Evolutionary conservation across 2,113 vertebrate genomes (phyloP), one percentile per base, ranked within the genome.

Genomic region (Thalassarche chlororhynchos): DNA sequence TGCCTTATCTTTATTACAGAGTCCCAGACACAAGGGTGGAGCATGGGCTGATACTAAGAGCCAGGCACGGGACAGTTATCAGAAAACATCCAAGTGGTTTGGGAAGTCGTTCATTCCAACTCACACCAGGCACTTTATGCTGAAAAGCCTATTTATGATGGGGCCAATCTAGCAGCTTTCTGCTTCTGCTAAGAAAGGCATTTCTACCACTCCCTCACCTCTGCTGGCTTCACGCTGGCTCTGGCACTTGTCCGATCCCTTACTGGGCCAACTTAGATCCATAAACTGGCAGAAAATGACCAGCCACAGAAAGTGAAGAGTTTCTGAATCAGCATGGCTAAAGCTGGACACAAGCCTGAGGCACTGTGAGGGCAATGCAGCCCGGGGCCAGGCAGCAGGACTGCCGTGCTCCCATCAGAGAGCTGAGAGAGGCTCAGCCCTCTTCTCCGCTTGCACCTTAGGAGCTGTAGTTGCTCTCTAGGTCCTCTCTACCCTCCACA

Each of bases 1-100:
- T 69, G 81, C 91, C 94, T 96, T 96, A 96, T 97, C 94, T 96
- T 97, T 93, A 95, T 96, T 87, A 36, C 77, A 66, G 66, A 79
- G 84, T 80, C 51, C 87, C 82, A 97, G 95, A 91, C 93, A 86
- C 3, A 2, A 64, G 90, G 87, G 94, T 91, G 91, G 89, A 85
- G 80, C 84, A 2, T 42, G 78, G 91, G 96, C 87, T 96, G 85
- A 51, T 89, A 91, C 95, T 93, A 96, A 83, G 82, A 85, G 81
- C 87, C 74, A 85, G 91, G 77, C 87, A 86, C 2, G 0, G 89
- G 89, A 74, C 89, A 91, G 82, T 90, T 95, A 96, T 88, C 93
- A 96, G 80, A 77, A 95, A 88, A 88, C 84, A 96, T 89, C 89
- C 79, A 16, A 94, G 91, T 83, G 87, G 17, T 96, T 93, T 95